Base-by-base conservation (phyloP, 2,888 invertebrate species). In the Papilio gigon region DNA sequence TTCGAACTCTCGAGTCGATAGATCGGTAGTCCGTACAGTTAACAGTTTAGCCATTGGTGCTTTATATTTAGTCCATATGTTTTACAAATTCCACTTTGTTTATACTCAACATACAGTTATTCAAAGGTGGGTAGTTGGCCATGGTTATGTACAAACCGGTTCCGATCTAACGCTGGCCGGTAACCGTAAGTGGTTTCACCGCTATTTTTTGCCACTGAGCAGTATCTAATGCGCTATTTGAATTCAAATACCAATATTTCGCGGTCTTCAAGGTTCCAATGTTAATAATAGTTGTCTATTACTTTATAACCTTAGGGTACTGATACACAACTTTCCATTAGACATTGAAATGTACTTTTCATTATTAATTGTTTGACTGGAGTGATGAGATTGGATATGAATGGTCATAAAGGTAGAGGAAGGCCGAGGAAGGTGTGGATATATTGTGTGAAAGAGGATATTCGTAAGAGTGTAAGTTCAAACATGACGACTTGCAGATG, bases 121-220 rank as follows among this genome's bases (percentile, higher is more conserved):
- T 70, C 71, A 72, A 75, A 65, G 25, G 62, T 67, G 27, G n/a
- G 56, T 47, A 56, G 75, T 79, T 79, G 75, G 66, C 76, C 73
- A 71, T 76, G 78, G 77, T 78, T 73, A 81, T 77, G 77, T 73
- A 72, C 70, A 71, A 75, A 72, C 72, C 71, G 75, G 75, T 77
- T 75, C 71, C 72, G 74, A 77, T 75, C 71, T 70, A 65, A 63
- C 35, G 42, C 30, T 58, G 61, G 53, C 25, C 61, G 50, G 67
- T 50, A 61, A 67, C 61, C 50, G 53, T 53, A 53, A 37, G 61
- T 53, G 50, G 67, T 67, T 67, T 61, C 61, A 27, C 61, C 30
- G 50, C 53, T 67, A 61, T 67, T 67, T 67, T 65, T 67, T 67
- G 17, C 37, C 12, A 35, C 9, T 47, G 47, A 33, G 42, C 65